Evolutionary conservation across 2,797 vertebrate species (phyloP), one percentile per base, ranked within the genome.

Genomic region (Typhlichthys eigenmanni): DNA sequence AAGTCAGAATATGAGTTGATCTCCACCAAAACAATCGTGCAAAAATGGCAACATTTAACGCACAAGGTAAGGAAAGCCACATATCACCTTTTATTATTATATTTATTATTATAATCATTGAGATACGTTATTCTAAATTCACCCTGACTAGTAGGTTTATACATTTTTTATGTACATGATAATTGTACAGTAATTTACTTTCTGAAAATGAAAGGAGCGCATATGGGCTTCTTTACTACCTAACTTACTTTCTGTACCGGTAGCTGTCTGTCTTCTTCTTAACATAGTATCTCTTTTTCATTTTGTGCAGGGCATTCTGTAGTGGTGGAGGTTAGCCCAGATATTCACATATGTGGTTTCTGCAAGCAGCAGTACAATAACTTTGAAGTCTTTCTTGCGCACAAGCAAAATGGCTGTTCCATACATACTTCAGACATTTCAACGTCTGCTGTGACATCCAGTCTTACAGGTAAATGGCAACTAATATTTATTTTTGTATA

Each of bases 301-400:
- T 17, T 11, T 2, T 19, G 0, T 60, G 90, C 92, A 56, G 93
- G 93, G 38, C 92, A 94, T 0, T 68, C 82, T 62, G 91, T 97
- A 58, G 83, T 96, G 87, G 92, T 97, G 61, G 96, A 98, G 76
- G 92, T 96, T 71, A 95, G 94, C 1, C 95, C 96, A 0, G 98
- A 99, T 69, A 96, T 98, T 69, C 97, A 99, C 78, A 99, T 99
- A 70, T 99, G 97, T 2, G 97, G 97, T 74, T 91, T 97, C 83
- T 99, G 98, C 87, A 98, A 97, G 81, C 96, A 97, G 80, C 96
- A 98, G 84, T 99, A 94, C 77, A 96, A 95, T 79, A 96, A 98
- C 68, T 90, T 96, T 61, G 95, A 98, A n/a, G 83, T 93, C 3
- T 99, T 98, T 53, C 93, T 96, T 1, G 93, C 93, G 32, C 98